phyloP scores from a whole-genome alignment of 1,140 invertebrate genomes.

The Trichonephila inaurata region DNA sequence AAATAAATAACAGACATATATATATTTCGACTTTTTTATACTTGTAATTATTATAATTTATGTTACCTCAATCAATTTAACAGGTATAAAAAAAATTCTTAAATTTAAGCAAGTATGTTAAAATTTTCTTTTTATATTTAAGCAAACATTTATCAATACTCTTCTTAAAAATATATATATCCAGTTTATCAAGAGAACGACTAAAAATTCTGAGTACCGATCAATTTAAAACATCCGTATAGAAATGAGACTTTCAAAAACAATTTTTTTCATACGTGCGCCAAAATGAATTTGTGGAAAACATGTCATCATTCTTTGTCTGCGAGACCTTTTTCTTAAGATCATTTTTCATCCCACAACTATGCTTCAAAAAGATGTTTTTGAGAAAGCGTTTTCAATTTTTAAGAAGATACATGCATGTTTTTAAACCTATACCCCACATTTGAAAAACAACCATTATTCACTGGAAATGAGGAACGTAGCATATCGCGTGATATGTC shows the following conservation, averaged over 20 bases:
- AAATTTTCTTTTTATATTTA: too few relatives aligned
- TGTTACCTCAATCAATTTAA: too few relatives aligned
- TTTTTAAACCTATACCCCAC: not conserved
- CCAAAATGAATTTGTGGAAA: not conserved
- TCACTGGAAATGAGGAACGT: not conserved
- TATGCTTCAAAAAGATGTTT: not conserved
- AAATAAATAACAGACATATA: too few relatives aligned
- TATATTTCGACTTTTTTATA: too few relatives aligned
- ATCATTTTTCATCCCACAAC: not conserved
- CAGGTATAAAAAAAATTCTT: too few relatives aligned
- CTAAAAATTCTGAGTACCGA: too few relatives aligned
- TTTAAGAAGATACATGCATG: conserved; percentile 4
- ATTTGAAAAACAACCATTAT: conserved; percentile 18
- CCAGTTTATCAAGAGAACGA: too few relatives aligned
- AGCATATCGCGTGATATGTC: not conserved
- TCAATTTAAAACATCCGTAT: not conserved
- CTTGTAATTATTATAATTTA: too few relatives aligned
- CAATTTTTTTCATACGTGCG: not conserved
- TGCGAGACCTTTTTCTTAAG: not conserved
- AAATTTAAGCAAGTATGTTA: too few relatives aligned
- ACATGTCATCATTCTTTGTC: not conserved
- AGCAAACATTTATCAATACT: too few relatives aligned
- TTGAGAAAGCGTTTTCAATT: not conserved
- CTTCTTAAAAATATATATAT: too few relatives aligned
- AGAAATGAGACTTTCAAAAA: not conserved